Percentiles rank a stretch among this genome's conserved stretches.
Conservation (phyloP, 2,797 vertebrate genomes). For the Australoheros facetus region DNA sequence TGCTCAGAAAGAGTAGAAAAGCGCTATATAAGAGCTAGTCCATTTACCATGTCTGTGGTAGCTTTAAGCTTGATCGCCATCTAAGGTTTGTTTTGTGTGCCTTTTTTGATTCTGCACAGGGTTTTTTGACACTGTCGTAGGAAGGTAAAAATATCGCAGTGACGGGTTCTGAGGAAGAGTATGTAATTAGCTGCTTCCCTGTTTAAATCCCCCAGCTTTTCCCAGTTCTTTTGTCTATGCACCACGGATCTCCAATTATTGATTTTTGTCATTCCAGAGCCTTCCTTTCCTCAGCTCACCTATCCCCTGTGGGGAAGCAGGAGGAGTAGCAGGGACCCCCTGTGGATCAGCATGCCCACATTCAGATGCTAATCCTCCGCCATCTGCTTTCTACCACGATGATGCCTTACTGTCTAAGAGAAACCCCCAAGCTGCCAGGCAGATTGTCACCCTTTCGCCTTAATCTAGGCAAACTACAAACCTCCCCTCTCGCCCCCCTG, state of each 20-base stretch:
- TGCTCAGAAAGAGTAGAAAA: too few relatives aligned
- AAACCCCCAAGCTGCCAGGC: conserved; percentile 34
- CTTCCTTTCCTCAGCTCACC: conserved; percentile 47
- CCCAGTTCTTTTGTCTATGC: conserved; percentile 17
- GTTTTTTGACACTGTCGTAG: neutral
- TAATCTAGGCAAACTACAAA: neutral
- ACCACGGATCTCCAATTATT: conserved; percentile 42
- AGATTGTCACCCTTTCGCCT: conserved; percentile 22
- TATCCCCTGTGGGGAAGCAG: conserved; percentile 30
- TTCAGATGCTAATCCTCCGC: conserved; percentile 73
- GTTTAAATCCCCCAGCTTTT: conserved; percentile 50
- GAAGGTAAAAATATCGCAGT: neutral
- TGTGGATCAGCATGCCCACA: conserved; percentile 43
- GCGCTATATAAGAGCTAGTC: too few relatives aligned
- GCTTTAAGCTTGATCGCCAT: conserved; percentile 18
- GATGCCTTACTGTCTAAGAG: conserved; percentile 23
- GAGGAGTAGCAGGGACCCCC: conserved; percentile 23
- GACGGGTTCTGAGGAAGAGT: neutral
- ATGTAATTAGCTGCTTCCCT: conserved; percentile 23
- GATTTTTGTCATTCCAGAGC: conserved; percentile 38
- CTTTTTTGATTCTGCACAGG: neutral
- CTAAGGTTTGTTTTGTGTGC: conserved; percentile 2
- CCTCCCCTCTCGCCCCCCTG: neutral
- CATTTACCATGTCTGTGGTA: neutral
- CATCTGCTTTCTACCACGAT: conserved; percentile 66